phyloP scores from a whole-genome alignment of 2,888 invertebrate genomes.

The Anoncus sp. region DNA sequence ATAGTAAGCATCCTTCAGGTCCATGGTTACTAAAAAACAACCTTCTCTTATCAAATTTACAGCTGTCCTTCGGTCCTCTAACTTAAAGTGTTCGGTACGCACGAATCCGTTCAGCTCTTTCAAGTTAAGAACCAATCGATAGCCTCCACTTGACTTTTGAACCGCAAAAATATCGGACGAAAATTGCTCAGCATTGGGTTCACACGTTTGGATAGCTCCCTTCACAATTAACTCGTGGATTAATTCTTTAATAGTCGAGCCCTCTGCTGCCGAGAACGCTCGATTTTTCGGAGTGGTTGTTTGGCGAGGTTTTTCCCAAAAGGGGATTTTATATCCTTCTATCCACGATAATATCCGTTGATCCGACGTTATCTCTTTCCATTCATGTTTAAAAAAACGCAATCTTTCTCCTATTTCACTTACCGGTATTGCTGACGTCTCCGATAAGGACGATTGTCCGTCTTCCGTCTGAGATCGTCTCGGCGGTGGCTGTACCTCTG shows the following conservation, averaged over 20 bases:
- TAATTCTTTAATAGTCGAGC: neutral
- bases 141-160: neutral
- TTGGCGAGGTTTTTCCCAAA: conserved; percentile 19
- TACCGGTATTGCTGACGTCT: conserved; percentile 15
- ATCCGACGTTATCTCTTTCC: conserved; percentile 42
- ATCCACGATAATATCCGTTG: conserved; percentile 45
- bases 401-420: conserved; percentile 56
- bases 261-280: conserved; percentile 1
- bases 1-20: neutral
- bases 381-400: conserved; percentile 21
- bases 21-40: conserved; percentile 3
- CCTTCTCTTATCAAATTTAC: neutral
- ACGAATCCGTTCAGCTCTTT: conserved; percentile 7
- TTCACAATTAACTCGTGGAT: neutral
- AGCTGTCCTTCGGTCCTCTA: neutral
- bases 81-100: neutral
- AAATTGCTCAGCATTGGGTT: neutral
- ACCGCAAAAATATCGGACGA: neutral
- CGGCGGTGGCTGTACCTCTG: neutral
- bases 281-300: neutral
- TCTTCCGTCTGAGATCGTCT: neutral
- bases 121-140: neutral
- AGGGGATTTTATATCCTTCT: conserved; percentile 57
- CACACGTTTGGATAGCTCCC: neutral
- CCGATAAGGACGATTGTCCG: neutral